phyloP scores from a whole-genome alignment of 2,113 vertebrate species.

The Arizona elegans region DNA sequence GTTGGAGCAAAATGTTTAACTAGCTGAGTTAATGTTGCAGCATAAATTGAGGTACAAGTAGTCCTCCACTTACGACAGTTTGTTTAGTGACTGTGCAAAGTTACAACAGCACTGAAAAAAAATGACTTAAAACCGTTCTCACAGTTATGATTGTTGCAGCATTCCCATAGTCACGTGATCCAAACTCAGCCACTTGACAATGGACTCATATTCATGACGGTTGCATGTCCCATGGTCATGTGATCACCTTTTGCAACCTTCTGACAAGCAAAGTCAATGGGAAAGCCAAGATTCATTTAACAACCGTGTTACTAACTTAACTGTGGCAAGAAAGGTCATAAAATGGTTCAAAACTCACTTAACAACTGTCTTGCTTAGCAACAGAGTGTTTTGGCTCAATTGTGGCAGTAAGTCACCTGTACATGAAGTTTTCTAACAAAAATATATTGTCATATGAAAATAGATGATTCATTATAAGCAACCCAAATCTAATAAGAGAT shows the following conservation, averaged over 20 bases:
- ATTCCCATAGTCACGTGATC: background rate
- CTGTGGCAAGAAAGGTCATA: too few relatives aligned
- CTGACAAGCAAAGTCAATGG: background rate
- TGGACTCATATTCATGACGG: background rate
- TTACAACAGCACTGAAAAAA: background rate
- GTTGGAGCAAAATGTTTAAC: background rate
- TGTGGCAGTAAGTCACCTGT: background rate
- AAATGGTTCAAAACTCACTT: background rate
- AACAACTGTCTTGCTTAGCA: background rate
- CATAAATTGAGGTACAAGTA: background rate
- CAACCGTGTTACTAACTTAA: background rate
- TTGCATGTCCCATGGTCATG: background rate
- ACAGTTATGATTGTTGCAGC: background rate
- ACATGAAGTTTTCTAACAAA: background rate
- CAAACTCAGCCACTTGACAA: background rate
- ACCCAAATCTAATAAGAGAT: background rate
- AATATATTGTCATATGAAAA: background rate
- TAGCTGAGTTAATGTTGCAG: background rate
- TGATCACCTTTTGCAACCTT: background rate
- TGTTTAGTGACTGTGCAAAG: background rate
- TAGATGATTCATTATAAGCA: background rate
- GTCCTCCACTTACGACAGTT: background rate
- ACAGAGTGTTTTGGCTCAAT: background rate
- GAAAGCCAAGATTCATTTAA: background rate
- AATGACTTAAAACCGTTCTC: background rate